Evolutionary conservation across 2,888 invertebrate genomes (phyloP).

Genomic region (Tetrapedia diversipes): DNA sequence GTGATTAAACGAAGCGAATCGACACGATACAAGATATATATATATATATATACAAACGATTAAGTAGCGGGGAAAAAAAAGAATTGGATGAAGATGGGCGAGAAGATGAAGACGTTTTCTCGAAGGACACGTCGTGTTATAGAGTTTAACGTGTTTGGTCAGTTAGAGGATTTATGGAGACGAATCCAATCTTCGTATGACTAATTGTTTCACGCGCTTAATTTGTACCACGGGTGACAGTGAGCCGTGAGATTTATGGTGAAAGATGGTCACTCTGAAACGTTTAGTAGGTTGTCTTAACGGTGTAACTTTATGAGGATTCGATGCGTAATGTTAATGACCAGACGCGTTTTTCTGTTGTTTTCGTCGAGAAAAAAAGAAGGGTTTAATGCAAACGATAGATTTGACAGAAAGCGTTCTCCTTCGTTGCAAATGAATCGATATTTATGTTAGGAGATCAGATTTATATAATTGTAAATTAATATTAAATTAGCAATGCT

Average conservation of each 20-base stretch:
- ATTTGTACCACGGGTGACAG: conserved; percentile 24
- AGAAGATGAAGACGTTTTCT: not conserved
- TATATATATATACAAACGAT: no score
- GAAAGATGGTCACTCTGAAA: conserved; percentile 11
- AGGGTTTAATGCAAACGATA: not conserved
- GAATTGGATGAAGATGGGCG: no score
- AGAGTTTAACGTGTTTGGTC: not conserved
- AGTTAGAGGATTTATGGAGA: conserved; percentile 7
- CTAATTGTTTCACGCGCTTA: conserved; percentile 27
- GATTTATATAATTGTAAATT: no score
- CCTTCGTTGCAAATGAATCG: not conserved
- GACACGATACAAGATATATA: not conserved
- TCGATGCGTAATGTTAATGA: conserved; percentile 12
- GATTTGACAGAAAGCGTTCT: not conserved
- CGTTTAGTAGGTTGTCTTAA: conserved; percentile 17
- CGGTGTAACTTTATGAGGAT: conserved; percentile 5
- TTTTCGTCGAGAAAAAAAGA: no score
- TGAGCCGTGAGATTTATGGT: conserved; percentile 23
- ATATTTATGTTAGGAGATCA: not conserved
- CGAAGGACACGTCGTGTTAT: not conserved
- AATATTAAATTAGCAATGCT: no score
- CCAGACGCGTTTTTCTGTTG: not conserved
- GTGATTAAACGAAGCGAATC: not conserved
- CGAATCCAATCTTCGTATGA: conserved; percentile 22
- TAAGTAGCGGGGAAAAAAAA: no score